Base-by-base conservation (phyloP, 1,140 invertebrate genomes). In the Drosophila funebris region DNA sequence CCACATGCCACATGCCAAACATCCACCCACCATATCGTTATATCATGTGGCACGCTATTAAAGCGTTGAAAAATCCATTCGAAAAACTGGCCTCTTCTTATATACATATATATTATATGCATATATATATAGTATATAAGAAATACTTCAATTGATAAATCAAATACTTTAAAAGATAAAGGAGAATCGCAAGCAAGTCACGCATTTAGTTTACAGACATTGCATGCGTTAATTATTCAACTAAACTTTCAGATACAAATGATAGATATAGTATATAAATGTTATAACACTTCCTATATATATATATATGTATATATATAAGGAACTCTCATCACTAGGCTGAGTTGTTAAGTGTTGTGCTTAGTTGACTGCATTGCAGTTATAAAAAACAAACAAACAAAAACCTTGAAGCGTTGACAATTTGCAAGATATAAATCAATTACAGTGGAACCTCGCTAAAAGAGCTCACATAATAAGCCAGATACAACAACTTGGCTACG, bases 1-100 rank as follows among this genome's bases (percentile, higher is more conserved):
- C n/a, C n/a, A n/a, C n/a, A n/a, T n/a, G 41, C 41, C 41, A 43
- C 4, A 16, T 22, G 41, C 16, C 41, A 5, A 27, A 4, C 4
- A 27, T 6, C 24, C 41, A 43, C 16, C 14, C 41, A 43, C 41
- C 18, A 22, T 43, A 43, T 43, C 18, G 20, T 43, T 43, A n/a
- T n/a, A n/a, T n/a, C 41, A 43, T 43, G 18, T 22, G 41, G 41
- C 18, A 43, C 41, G 41, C 41, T 20, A 43, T 43, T 22, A 43
- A 43, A 33, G 31, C 31, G 31, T 0, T 11, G 2, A 33, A 33
- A 11, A 11, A 2, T 3, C 18, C 41, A 18, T 43, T 43, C 18
- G 9, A 43, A 43, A 20, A 43, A 4, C 18, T 43, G 41, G 11
- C 3, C 41, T 43, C 39, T 8, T 7, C 18, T 9, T 13, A 43